Evolutionary conservation across 1,140 invertebrate species (phyloP).

Genomic region (Medauroidea extradentata): DNA sequence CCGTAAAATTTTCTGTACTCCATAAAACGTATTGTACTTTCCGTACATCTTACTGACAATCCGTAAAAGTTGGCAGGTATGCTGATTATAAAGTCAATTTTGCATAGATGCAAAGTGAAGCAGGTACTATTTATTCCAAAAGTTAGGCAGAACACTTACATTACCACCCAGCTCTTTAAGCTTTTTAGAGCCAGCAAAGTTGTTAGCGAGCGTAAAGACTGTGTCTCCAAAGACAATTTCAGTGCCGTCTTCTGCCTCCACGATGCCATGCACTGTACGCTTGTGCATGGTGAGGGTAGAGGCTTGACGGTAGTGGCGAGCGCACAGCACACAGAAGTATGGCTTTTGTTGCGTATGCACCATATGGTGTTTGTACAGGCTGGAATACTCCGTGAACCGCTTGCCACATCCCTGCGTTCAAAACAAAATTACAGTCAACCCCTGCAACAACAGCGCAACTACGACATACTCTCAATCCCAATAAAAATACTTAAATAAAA

Average conservation of each 20-base stretch:
- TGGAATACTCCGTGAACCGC: conserved; percentile 70
- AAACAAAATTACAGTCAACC: too few species aligned
- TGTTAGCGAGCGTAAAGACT: conserved; percentile 10
- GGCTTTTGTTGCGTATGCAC: conserved; percentile 60
- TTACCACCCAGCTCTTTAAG: not conserved
- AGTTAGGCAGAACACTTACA: not conserved
- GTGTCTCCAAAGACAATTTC: conserved; percentile 24
- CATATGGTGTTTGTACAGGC: conserved; percentile 67
- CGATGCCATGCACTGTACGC: conserved; percentile 41
- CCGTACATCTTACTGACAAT: too few species aligned
- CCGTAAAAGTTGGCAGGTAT: too few species aligned
- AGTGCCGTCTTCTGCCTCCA: conserved; percentile 32
- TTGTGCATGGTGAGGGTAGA: conserved; percentile 60
- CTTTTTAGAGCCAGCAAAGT: conserved; percentile 1
- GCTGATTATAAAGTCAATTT: too few species aligned
- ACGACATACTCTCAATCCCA: too few species aligned
- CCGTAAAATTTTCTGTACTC: too few species aligned
- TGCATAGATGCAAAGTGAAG: too few species aligned
- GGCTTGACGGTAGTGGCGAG: conserved; percentile 55
- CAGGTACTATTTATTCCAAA: too few species aligned
- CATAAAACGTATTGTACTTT: too few species aligned
- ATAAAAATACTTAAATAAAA: too few species aligned
- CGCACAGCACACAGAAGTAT: conserved; percentile 55
- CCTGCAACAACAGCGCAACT: too few species aligned
- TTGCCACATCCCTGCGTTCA: conserved; percentile 61